Base-by-base conservation (phyloP, 35 echinoderm and acorn worm species). In the Lytechinus variegatus region DNA sequence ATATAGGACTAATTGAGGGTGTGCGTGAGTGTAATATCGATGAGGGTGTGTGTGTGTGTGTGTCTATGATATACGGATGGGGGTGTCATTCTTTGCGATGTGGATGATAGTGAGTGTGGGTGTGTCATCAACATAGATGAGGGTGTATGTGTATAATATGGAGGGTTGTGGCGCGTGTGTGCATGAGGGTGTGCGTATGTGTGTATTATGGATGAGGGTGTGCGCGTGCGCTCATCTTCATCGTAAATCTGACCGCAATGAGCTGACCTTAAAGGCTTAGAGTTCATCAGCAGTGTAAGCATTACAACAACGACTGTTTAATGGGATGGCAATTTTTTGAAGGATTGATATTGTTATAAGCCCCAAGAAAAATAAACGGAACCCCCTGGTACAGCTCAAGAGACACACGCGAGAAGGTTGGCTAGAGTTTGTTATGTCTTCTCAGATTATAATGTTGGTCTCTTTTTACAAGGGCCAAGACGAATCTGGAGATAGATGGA, bases 241-340 rank as follows among this genome's bases (percentile, higher is more conserved):
- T 79, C 66, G 66, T 79, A 79, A 79, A 79, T 79, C 66, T 79
- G 66, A 79, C 66, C 66, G 21, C 66, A 79, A 79, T 79, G 19
- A 79, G 66, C 16, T 79, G 66, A 79, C 66, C 66, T 79, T 79
- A 79, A 79, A n/a, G 66, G 88, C 10, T 90, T 54, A 6, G 52
- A 90, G 88, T 44, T 90, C 88, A 54, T 44, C 88, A 54, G 52
- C 88, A 54, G 88, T 90, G 88, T 90, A 90, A 90, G 88, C 88
- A 90, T 90, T 90, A 90, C 88, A 90, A 90, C 88, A 90, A 90
- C 88, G 88, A 90, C 88, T 90, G 88, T 90, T 90, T 90, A 90
- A 90, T 90, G 88, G 88, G 88, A 90, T 90, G 88, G 52, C 88
- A 90, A 90, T 90, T 90, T 90, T 90, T 90, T 79, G 66, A 79